Base-by-base conservation (phyloP, 2,113 vertebrate genomes). In the Collichthys lucidus region DNA sequence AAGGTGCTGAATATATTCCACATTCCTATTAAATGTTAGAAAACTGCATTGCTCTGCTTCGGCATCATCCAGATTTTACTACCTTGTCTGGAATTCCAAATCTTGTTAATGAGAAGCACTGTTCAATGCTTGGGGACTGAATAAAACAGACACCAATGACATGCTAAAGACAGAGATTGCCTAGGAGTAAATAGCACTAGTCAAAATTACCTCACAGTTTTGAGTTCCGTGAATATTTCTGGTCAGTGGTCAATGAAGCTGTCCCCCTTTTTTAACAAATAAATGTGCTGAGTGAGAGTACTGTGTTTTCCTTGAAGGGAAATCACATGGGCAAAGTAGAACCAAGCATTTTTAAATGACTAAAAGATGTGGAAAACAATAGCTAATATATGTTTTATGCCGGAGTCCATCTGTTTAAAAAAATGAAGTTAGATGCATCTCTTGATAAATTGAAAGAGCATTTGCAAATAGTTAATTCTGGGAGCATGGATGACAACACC, bases 391-490 rank as follows among this genome's bases (percentile, higher is more conserved):
- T 52, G 59, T 53, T 74, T 82, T 63, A 61, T 20, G 49, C 29
- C 77, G 59, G 16, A 82, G 56, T 70, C 73, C 50, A 76, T 86
- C 65, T 76, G 66, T 53, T 65, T 64, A 40, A 73, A 62, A 31
- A 71, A 79, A 63, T 77, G 77, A 83, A 86, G 55, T n/a, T 74
- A 73, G 63, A 74, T 66, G 70, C 42, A 60, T 86, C 29, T 72
- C 70, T 64, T 59, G 22, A 80, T 66, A 65, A 66, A 82, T 63
- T 77, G 69, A 83, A 71, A 76, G 53, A 74, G 57, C 63, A 67
- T 85, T 88, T 83, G 79, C 26, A 77, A 88, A 79, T 80, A 62
- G 35, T 85, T 89, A 65, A 79, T 86, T 80, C 83, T 89, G 69
- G 76, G 69, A 84, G 72, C 68, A 57, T 78, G 80, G 66, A 86